Base-by-base conservation (phyloP, 2,797 vertebrate genomes). In the Aplochiton taeniatus region DNA sequence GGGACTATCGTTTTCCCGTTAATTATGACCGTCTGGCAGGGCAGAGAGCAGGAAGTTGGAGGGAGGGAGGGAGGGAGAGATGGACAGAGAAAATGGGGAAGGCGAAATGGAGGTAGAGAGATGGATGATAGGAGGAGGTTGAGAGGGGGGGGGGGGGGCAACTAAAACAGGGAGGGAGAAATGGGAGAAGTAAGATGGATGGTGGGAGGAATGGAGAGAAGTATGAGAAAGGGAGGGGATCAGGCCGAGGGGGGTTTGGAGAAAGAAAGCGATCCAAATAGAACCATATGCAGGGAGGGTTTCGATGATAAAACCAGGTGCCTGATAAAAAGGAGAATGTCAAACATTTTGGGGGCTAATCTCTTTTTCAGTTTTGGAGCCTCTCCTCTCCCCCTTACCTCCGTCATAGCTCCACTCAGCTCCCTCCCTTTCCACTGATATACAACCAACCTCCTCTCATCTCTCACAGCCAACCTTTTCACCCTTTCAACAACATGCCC, bases 1-100 rank as follows among this genome's bases (percentile, higher is more conserved):
- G 90, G 89, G 90, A 90, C 91, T 91, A 92, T 93, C 90, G 82
- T 90, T 92, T 93, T 92, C 87, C 87, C 60, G 79, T 92, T 93
- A 93, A 93, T 93, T 93, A 92, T 88, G 90, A 92, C 83, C 84
- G 91, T 93, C 92, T 93, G 92, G 91, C 86, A 86, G 87, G 77
- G 82, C 80, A 74, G 87, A 92, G 85, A 89, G 86, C 91, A 93
- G 91, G 91, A 93, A 93, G 89, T 89, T 72, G 73, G 82, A 78
- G 78, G 86, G 81, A 73, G 85, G 78, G 80, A 54, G 63, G 43
- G 70, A 62, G 59, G 66, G 64, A 53, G 74, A 64, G 69, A 18
- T 13, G 1, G 80, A 67, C 69, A 68, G 85, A 79, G 84, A 80
- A 80, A 81, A 79, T 77, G 84, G 83, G 72, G 63, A 82, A 80